These are phyloP conservation scores for Odontamblyopus rebecca DNA, from an alignment of 2,797 vertebrate species.

Conservation along the genomic window DNA sequence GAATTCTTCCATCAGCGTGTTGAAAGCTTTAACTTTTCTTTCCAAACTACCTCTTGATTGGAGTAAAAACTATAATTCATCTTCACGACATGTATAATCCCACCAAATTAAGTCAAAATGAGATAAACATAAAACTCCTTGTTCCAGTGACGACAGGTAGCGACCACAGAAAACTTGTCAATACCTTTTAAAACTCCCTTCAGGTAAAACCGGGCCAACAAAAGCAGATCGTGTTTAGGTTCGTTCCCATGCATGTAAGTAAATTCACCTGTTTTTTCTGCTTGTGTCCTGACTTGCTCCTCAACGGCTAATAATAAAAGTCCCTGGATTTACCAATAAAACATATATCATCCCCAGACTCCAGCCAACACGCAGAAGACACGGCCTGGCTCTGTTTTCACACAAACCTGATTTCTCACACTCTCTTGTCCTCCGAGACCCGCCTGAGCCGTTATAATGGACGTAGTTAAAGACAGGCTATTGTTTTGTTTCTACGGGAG, in stretches of 20 bases:
- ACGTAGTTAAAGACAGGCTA: conserved; percentile 1
- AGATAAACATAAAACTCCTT: too few relatives aligned
- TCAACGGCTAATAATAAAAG: conserved; percentile 1
- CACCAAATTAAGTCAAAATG: too few relatives aligned
- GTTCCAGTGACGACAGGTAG: too few relatives aligned
- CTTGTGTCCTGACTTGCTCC: conserved; percentile 11
- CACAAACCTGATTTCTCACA: background rate
- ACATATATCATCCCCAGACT: background rate
- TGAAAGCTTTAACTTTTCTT: too few relatives aligned
- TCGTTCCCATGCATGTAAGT: background rate
- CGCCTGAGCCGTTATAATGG: conserved; percentile 9
- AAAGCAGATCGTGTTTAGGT: too few relatives aligned
- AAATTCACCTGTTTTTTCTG: background rate
- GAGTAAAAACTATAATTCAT: too few relatives aligned
- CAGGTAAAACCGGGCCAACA: too few relatives aligned
- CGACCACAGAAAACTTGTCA: too few relatives aligned
- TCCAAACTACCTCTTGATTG: too few relatives aligned
- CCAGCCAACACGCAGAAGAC: background rate
- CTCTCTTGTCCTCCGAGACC: conserved; percentile 9
- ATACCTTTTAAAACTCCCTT: too few relatives aligned
- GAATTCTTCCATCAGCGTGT: too few relatives aligned
- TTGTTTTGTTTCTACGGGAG: conserved; percentile 40
- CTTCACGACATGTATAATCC: too few relatives aligned
- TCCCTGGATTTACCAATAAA: background rate
- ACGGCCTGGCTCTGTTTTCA: background rate